Evolutionary conservation across 2,888 invertebrate genomes (phyloP), one percentile per base, ranked within the genome.

Genomic region (Cryptus viduatorius): DNA sequence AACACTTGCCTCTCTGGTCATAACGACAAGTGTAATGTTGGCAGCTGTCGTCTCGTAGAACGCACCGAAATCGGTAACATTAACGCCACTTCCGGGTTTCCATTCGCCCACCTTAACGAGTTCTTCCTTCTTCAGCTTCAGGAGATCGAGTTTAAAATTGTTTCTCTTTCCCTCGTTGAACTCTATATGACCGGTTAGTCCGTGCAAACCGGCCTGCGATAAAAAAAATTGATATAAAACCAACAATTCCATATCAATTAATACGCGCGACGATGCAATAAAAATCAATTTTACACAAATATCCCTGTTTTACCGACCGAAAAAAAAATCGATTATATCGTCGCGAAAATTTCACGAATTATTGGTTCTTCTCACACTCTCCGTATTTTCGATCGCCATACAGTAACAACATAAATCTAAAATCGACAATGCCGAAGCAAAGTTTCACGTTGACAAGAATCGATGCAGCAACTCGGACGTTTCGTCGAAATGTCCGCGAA

Each of bases 21-120:
- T 98, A n/a, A 98, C 98, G 73, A 98, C 96, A 4, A 98, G 95
- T 0, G 98, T 98, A 29, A 98, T 97, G 94, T 98, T 98, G 0
- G 97, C 97, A 0, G 96, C 96, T 50, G 96, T 96, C 67, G 96
- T 96, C 88, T 98, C 96, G 92, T 96, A 97, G 93, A 98, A 98
- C 1, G 98, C 98, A 0, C 96, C 96, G 0, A 97, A 96, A 93
- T 98, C 98, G 0, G 98, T 97, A 86, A 98, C 96, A 90, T 96
- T 96, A 81, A 98, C 96, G 1, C 98, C 97, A 4, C 94, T 95
- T 0, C 94, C 94, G 0, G 97, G 96, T 14, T 96, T 96, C 98
- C 98, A 98, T 88, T 96, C 96, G 0, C 98, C 98, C 0, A 98
- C 97, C 91, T 97, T 97, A 75, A 96, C 95, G 68, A 97, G 95